phyloP scores from a whole-genome alignment of 1,140 invertebrate genomes.

The Spodoptera litura region DNA sequence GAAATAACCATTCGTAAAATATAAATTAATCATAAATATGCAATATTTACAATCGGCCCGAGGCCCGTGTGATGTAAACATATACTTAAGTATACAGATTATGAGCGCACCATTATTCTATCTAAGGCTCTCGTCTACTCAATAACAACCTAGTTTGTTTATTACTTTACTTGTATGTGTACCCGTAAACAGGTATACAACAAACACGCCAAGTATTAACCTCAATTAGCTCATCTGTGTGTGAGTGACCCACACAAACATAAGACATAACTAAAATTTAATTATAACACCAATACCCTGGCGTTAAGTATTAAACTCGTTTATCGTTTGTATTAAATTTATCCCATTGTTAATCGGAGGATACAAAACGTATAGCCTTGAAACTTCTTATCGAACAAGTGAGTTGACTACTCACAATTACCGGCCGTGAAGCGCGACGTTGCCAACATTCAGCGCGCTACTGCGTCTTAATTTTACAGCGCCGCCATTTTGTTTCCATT shows the following conservation, averaged over 20 bases:
- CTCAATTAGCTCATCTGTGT: conserved; percentile 53
- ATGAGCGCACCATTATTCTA: conserved; percentile 33
- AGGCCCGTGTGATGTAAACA: conserved; percentile 52
- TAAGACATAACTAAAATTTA: conserved; percentile 46
- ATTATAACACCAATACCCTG: conserved; percentile 46
- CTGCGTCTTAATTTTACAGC: conserved; percentile 80
- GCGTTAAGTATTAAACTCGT: conserved; percentile 50
- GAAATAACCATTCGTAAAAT: conserved; percentile 7
- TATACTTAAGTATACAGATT: conserved; percentile 10
- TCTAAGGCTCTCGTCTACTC: conserved; percentile 24
- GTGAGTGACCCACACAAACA: conserved; percentile 48
- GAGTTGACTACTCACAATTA: conserved; percentile 61
- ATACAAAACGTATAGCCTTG: conserved; percentile 80
- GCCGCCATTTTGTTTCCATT: conserved; percentile 80
- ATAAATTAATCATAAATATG: conserved; percentile 51
- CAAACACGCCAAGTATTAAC: conserved; percentile 50
- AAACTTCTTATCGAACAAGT: conserved; percentile 82
- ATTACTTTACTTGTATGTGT: conserved; percentile 9
- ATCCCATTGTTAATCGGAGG: conserved; percentile 73
- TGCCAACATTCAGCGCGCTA: conserved; percentile 76
- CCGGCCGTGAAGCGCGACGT: conserved; percentile 70
- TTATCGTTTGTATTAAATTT: conserved; percentile 66
- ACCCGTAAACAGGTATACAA: conserved; percentile 44
- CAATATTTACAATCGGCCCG: conserved; percentile 53
- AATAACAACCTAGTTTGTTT: conserved; percentile 39